These are phyloP conservation scores for Nycteola revayana DNA, from an alignment of 2,888 invertebrate genomes.

Conservation along the genomic window DNA sequence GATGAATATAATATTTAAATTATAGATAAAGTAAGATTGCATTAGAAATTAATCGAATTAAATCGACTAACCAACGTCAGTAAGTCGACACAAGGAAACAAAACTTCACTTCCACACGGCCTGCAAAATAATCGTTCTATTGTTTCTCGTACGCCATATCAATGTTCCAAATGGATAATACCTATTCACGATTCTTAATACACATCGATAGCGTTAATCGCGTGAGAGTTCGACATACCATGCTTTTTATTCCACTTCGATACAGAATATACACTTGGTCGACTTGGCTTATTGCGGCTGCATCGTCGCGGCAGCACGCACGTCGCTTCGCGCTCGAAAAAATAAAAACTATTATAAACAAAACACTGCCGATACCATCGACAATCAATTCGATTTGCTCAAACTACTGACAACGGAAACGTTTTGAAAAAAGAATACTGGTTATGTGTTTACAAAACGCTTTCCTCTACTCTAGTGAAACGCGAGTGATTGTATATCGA, in stretches of 20 bases:
- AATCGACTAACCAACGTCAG: no score
- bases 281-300: slow-evolving; percentile 52
- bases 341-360: slow-evolving; percentile 37
- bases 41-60: no score
- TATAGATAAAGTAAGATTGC: no score
- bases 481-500: slow-evolving; percentile 33
- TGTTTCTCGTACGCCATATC: slow-evolving; percentile 25
- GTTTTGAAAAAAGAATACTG: slow-evolving; percentile 51
- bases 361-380: slow-evolving; percentile 24
- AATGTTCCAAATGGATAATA: slow-evolving; percentile 23
- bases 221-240: slow-evolving; percentile 29
- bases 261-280: slow-evolving; percentile 27
- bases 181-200: slow-evolving; percentile 8
- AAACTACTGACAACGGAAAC: slow-evolving; percentile 26
- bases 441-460: slow-evolving; percentile 42
- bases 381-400: slow-evolving; percentile 29
- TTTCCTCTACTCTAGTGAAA: slow-evolving; percentile 28
- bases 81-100: no score
- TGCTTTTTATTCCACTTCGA: slow-evolving; percentile 39
- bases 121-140: slow-evolving; percentile 32
- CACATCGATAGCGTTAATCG: slow-evolving; percentile 26
- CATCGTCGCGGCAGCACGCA: slow-evolving; percentile 62
- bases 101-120: slow-evolving; percentile 29
- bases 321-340: slow-evolving; percentile 38
- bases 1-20: no score